Conservation (phyloP, 2,797 vertebrate genomes). For the Balearica regulorum region DNA sequence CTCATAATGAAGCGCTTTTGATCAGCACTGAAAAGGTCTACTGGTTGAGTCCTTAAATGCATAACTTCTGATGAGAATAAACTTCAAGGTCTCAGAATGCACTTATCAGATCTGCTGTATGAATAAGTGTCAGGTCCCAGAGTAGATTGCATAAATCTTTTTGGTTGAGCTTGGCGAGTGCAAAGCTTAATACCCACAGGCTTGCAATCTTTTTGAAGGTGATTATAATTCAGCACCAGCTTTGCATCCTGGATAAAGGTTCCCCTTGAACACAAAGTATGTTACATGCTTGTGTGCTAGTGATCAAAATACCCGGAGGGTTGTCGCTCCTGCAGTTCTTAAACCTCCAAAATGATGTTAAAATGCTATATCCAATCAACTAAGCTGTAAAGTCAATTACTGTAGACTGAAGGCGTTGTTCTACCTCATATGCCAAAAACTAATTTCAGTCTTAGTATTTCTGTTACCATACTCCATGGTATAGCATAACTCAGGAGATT, state of each 20-base stretch:
- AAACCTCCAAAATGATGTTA: constrained; percentile 70
- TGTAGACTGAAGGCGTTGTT: constrained; percentile 66
- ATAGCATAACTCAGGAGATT: constrained; percentile 63
- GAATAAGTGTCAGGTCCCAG: constrained; percentile 67
- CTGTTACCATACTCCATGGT: constrained; percentile 48
- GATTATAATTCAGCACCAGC: constrained; percentile 72
- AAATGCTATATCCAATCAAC: constrained; percentile 74
- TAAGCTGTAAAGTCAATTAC: constrained; percentile 76
- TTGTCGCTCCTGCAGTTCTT: constrained; percentile 66
- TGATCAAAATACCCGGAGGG: constrained; percentile 72
- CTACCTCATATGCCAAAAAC: constrained; percentile 64
- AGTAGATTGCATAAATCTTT: constrained; percentile 73
- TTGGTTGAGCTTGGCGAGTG: constrained; percentile 58
- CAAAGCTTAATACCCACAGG: constrained; percentile 72
- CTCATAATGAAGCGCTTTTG: constrained; percentile 62
- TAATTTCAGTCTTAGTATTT: constrained; percentile 67
- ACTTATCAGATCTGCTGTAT: constrained; percentile 67
- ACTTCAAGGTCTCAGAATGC: constrained; percentile 72
- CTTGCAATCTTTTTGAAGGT: constrained; percentile 67
- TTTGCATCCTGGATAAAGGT: constrained; percentile 73
- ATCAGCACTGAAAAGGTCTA: constrained; percentile 68
- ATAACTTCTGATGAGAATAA: constrained; percentile 73
- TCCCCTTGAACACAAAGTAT: constrained; percentile 74
- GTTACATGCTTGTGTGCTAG: constrained; percentile 67
- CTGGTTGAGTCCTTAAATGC: constrained; percentile 65